phyloP scores from a whole-genome alignment of 2,113 vertebrate species.

The Mola mola region DNA sequence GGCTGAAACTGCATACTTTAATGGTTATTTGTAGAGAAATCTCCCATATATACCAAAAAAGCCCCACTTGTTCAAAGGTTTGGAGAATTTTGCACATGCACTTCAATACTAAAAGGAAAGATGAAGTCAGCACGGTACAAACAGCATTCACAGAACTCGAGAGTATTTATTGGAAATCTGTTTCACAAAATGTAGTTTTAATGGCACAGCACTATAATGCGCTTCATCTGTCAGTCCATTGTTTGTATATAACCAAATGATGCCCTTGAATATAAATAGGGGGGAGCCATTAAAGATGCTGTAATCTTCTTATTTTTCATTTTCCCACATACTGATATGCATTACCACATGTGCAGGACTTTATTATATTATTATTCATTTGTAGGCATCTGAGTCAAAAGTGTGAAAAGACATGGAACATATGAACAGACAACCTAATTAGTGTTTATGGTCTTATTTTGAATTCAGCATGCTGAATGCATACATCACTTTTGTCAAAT shows the following conservation, averaged over 20 bases:
- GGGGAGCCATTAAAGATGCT: too few relatives aligned
- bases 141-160: background rate
- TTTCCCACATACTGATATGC: background rate
- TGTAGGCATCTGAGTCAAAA: background rate
- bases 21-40: slow-evolving; percentile 5
- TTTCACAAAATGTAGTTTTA: slow-evolving; percentile 10
- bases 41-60: background rate
- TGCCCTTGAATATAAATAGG: too few relatives aligned
- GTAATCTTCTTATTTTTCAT: too few relatives aligned
- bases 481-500: background rate
- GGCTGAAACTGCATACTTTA: slow-evolving; percentile 16
- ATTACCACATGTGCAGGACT: background rate
- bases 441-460: too few relatives aligned
- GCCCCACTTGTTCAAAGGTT: background rate
- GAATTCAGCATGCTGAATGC: background rate
- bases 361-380: background rate
- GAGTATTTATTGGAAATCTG: background rate
- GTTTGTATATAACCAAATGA: too few relatives aligned
- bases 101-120: background rate
- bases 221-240: background rate
- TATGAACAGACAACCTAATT: background rate
- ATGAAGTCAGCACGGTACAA: background rate
- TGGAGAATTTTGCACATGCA: background rate
- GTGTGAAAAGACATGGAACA: background rate
- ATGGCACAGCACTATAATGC: background rate